Evolutionary conservation across 1,140 invertebrate species (phyloP), one percentile per base, ranked within the genome.

Genomic region (Aradophagus sp.): DNA sequence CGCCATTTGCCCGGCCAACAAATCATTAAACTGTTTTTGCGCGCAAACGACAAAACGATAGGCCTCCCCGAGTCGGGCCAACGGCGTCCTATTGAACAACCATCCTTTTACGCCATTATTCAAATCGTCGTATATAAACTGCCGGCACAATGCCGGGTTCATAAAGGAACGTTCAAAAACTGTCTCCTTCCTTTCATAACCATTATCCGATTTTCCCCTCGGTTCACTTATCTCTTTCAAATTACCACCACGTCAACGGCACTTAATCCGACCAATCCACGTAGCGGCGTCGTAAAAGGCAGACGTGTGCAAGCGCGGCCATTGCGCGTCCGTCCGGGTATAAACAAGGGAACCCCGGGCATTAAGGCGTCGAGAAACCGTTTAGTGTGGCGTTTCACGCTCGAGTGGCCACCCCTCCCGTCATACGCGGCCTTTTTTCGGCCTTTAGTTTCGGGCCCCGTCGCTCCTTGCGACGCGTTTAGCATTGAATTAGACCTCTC

Each of bases 361-460:
- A 83, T 81, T 82, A 77, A 76, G 77, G 74, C 55, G 61, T 65
- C 74, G 77, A 52, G 74, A 75, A 73, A 80, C 78, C 84, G 82
- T 86, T 86, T 86, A 86, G 83, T 80, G 83, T 81, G 77, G 78
- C 83, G 84, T 86, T 86, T 85, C 79, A 85, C 77, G 84, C 70
- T 85, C 75, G 76, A 81, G 71, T 79, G 79, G 77, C 78, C 80
- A 78, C 84, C 83, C 79, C 72, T 76, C 76, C 62, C 62, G 50
- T 58, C 50, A 36, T 58, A 52, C 44, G 44, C 52, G 41, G 16
- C 63, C 59, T 70, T 58, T 66, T 69, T 69, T 66, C 36, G 34
- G 35, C 56, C 63, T 65, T 74, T 70, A 66, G 65, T 62, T 50
- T 52, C 44, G 38, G 42, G 38, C 17, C 44, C 36, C 53, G 53